Base-by-base conservation (phyloP, 2,797 vertebrate species). In the Monodelphis domestica region DNA sequence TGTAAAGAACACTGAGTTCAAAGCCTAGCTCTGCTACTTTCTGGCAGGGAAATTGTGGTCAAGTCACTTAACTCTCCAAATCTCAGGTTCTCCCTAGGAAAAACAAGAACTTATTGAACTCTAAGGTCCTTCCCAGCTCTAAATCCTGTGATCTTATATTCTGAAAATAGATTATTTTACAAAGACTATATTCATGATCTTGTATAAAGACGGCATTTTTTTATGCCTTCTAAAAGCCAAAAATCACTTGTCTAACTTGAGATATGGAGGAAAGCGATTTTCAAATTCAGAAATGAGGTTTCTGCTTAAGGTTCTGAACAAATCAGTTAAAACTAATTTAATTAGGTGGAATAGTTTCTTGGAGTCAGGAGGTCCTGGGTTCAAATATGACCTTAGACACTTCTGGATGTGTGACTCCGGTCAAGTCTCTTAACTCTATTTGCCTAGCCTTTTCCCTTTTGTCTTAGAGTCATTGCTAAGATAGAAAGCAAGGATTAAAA, bases 261-360 rank as follows among this genome's bases (percentile, higher is more conserved):
- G 45, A 87, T 89, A 7, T 54, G 33, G 28, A 9, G 21, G 29
- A 87, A 63, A 93, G n/a, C 5, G 15, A 63, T 29, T 24, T 9
- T 70, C 21, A 88, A 53, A 90, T 24, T 54, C 38, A 10, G 28
- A 93, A 87, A 50, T 11, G 17, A 12, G 38, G 53, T 17, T n/a
- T 55, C 55, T 55, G 90, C 29, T 93, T 91, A 88, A 57, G n/a
- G 12, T n/a, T 51, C 90, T 50, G 89, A 90, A 91, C 55, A 91
- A 90, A 52, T 7, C 4, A 51, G 21, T 78, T 59, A 59, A 7
- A 38, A 54, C 70, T 33, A 30, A 93, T 17, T 54, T 14, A 56
- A 50, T n/a, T n/a, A n/a, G n/a, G n/a, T n/a, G n/a, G n/a, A n/a
- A n/a, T n/a, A n/a, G n/a, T n/a, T n/a, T n/a, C n/a, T n/a, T n/a